Base-by-base conservation (phyloP, 2,797 vertebrate genomes). In the Arremon aurantiirostris region DNA sequence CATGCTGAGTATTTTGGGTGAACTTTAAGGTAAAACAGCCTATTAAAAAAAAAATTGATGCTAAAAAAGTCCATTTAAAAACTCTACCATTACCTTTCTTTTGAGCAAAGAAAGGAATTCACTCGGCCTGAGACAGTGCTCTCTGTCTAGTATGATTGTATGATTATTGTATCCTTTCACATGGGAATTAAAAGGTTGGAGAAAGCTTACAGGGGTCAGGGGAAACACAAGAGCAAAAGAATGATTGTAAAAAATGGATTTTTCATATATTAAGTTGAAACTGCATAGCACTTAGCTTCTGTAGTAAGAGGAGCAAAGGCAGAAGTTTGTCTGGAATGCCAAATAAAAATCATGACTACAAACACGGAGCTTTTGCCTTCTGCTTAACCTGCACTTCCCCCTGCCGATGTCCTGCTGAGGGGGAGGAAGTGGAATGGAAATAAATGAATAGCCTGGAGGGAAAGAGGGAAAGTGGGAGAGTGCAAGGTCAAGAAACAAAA, bases 401-500 rank as follows among this genome's bases (percentile, higher is more conserved):
- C 82, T 95, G 73, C 20, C 0, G 7, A 86, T 84, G 89, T 77
- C 81, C 80, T 86, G 71, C 52, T 47, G 75, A 77, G 71, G 41
- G 83, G 46, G 30, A 93, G 68, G 83, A 93, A 90, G 66, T 27
- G 15, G 49, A 79, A 86, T 60, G 52, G 83, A 94, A 91, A 72
- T 68, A 71, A 94, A 8, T 66, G 63, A 70, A 89, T 72, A 93
- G 92, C 63, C 90, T 92, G 47, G 34, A 92, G 91, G 72, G 52
- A 91, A 77, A 88, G 30, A 83, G 32, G 53, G 72, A 94, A 79
- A 80, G 56, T 88, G 63, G 56, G 59, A 94, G 85, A 94, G 55
- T 60, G 86, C 68, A 86, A 89, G 88, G 91, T 82, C 83, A 92
- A 89, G 88, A 88, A 92, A 89, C 66, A 90, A 80, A 95, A 93